Base-by-base conservation (phyloP, 30 jellyfish, hydroid and myxozoan genomes). In the Turritopsis rubra region DNA sequence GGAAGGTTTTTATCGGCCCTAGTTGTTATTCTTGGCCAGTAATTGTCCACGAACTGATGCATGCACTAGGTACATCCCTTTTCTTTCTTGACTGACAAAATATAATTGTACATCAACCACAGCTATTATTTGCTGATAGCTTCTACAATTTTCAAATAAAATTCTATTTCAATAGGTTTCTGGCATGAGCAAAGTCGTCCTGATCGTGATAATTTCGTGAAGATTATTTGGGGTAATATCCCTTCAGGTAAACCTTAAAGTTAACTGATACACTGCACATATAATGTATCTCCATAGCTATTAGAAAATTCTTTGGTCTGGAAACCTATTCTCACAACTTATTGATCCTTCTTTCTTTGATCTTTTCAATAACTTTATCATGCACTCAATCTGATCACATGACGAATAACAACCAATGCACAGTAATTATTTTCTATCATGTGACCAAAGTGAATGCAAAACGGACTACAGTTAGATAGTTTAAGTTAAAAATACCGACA, bases 181-280 rank as follows among this genome's bases (percentile, higher is more conserved):
- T 68, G 77, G 77, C 77, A 68, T 19, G 77, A 68, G 19, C 77
- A 68, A 68, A 68, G 77, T 68, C 77, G 77, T 7, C 77, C 77
- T 7, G 77, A 68, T 68, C 28, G 77, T 9, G 77, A 68, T 68
- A 68, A 68, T 0, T 68, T n/a, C 21, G 30, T 68, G 31, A 19
- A 23, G 1, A 68, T 68, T 9, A 27, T 7, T 9, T 68, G 77
- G 77, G 77, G 19, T 7, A 68, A 68, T 19, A 27, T 68, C 0
- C 77, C 77, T 9, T 27, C 28, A 68, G 30, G 77, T 68, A 68
- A 68, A 68, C 28, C 60, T 13, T 41, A 5, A 41, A 13, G 60
- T 41, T 3, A 41, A 41, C 60, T 3, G 13, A 3, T 3, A 5
- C 60, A 41, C 60, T 13, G 5, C 60, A 41, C n/a, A n/a, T n/a